phyloP scores from a whole-genome alignment of 2,888 invertebrate species.

The Omphaloscelis lunosa region DNA sequence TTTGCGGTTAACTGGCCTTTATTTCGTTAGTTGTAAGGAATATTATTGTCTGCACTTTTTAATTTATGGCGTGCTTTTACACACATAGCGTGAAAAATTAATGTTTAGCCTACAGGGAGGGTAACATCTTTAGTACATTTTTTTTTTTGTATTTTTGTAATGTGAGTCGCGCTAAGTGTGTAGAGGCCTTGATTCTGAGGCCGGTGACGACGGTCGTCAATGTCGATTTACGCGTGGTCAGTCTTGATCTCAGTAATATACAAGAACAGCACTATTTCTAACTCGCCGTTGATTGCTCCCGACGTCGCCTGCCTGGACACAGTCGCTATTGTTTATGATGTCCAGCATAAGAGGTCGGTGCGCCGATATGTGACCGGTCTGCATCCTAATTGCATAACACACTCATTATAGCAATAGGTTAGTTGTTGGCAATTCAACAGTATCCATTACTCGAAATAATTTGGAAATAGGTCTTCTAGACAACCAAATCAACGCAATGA shows the following conservation, averaged over 20 bases:
- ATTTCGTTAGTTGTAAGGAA: slow-evolving; percentile 64
- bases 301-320: slow-evolving; percentile 45
- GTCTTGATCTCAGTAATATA: slow-evolving; percentile 66
- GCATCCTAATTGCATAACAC: slow-evolving; percentile 6
- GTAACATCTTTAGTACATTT: slow-evolving; percentile 56
- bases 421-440: neutral
- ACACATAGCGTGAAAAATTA: slow-evolving; percentile 56
- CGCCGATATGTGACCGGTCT: neutral
- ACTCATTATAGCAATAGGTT: neutral
- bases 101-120: slow-evolving; percentile 61
- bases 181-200: slow-evolving; percentile 53
- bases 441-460: neutral
- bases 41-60: slow-evolving; percentile 46
- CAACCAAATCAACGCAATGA: neutral
- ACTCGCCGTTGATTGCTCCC: slow-evolving; percentile 2
- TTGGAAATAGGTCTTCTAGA: neutral
- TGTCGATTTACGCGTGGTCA: slow-evolving; percentile 29
- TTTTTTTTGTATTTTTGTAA: slow-evolving; percentile 63
- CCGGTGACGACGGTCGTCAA: slow-evolving; percentile 34
- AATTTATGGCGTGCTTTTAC: slow-evolving; percentile 47
- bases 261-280: slow-evolving; percentile 54
- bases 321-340: slow-evolving; percentile 39
- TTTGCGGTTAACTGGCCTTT: slow-evolving; percentile 65
- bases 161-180: slow-evolving; percentile 62
- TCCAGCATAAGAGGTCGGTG: neutral